phyloP scores from a whole-genome alignment of 2,888 invertebrate genomes.

The Molanna angustata region DNA sequence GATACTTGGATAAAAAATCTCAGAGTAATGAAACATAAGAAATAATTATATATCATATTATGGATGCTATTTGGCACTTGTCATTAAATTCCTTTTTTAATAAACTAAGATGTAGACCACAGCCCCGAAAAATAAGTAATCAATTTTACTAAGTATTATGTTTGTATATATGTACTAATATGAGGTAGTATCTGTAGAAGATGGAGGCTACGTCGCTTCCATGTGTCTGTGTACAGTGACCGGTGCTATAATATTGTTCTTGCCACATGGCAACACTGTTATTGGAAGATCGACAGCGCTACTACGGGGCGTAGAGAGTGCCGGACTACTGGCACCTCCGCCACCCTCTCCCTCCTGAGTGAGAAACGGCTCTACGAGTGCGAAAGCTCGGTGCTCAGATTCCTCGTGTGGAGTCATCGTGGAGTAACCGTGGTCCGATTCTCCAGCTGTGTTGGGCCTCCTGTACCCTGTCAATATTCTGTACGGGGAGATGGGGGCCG shows the following conservation, averaged over 20 bases:
- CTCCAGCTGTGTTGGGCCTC: conserved; percentile 70
- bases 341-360: conserved; percentile 12
- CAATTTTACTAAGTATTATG: neutral
- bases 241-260: conserved; percentile 71
- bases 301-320: conserved; percentile 39
- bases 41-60: too few species aligned
- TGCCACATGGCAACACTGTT: conserved; percentile 54
- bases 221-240: conserved; percentile 87
- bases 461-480: conserved; percentile 79
- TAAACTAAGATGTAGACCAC: neutral
- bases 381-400: conserved; percentile 78
- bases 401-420: conserved; percentile 93
- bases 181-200: neutral
- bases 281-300: conserved; percentile 48
- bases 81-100: too few species aligned
- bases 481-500: conserved; percentile 81
- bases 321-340: conserved; percentile 27
- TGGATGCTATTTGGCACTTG: too few species aligned
- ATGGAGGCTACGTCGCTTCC: conserved; percentile 65
- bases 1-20: too few species aligned
- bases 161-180: neutral
- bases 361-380: conserved; percentile 63
- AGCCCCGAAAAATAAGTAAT: neutral
- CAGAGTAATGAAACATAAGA: too few species aligned
- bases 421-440: conserved; percentile 93